A percentile compares a stretch with the other conserved stretches of the same genome.
phyloP scores from a whole-genome alignment of 23 tunicate genomes.

The Clavelina lepadiformis region DNA sequence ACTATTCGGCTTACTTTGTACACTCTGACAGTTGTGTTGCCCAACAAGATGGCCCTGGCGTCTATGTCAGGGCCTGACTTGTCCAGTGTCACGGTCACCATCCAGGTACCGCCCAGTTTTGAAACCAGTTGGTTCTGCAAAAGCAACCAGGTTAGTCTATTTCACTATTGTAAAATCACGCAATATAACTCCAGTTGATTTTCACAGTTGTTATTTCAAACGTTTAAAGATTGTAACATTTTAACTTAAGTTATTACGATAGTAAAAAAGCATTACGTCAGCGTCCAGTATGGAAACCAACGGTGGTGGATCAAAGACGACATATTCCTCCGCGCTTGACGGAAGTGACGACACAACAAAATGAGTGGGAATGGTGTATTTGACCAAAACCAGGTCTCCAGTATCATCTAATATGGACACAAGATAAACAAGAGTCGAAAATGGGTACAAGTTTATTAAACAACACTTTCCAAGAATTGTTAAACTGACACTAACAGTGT shows the following conservation, averaged over 20 bases:
- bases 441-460: no score
- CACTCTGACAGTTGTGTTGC: conserved; percentile 18
- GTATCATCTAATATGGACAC: no score
- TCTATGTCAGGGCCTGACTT: conserved; percentile 16
- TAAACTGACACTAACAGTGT: no score
- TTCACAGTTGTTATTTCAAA: no score
- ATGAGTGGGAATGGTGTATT: conserved; percentile 7
- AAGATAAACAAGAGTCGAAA: no score
- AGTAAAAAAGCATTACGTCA: conserved; percentile 1
- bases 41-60: conserved; percentile 9
- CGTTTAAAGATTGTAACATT: no score
- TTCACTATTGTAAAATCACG: background rate
- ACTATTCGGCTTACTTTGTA: conserved; percentile 32
- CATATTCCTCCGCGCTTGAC: conserved; percentile 5
- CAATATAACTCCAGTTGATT: no score
- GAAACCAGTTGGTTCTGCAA: conserved; percentile 33
- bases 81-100: conserved; percentile 34
- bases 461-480: no score
- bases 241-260: no score
- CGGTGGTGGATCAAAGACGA: background rate
- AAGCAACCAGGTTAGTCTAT: conserved; percentile 15
- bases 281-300: conserved; percentile 3
- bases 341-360: conserved; percentile 14
- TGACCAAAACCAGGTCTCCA: background rate
- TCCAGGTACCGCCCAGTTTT: conserved; percentile 32